phyloP scores from a whole-genome alignment of 2,113 vertebrate species.

The Butorides virescens region DNA sequence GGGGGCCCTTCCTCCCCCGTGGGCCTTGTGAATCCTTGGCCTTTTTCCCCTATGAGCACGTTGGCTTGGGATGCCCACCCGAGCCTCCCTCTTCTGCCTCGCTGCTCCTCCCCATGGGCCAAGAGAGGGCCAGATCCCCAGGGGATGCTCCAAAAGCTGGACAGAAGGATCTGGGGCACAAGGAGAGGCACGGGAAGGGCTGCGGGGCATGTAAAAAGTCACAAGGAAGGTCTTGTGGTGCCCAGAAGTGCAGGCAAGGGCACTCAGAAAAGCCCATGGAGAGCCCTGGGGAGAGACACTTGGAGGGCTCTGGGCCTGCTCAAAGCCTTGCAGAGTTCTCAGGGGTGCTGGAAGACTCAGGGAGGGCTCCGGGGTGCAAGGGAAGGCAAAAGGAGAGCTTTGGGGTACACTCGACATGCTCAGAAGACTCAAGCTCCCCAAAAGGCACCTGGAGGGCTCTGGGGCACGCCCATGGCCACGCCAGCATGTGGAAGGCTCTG shows the following conservation, averaged over 20 bases:
- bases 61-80: background rate
- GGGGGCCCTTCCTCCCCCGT: background rate
- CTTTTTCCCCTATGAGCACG: background rate
- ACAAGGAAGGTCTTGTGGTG: rapidly evolving
- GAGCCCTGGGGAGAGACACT: background rate
- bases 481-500: background rate
- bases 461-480: background rate
- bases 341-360: background rate
- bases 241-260: rapidly evolving
- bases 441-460: background rate
- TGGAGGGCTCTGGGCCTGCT: background rate
- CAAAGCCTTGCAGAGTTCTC: background rate
- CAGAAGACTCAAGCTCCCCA: background rate
- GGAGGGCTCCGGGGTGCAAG: rapidly evolving
- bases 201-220: background rate
- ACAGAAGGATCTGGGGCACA: background rate
- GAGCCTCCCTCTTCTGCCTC: background rate
- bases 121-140: background rate
- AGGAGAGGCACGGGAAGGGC: background rate
- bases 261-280: background rate
- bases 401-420: background rate
- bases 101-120: background rate
- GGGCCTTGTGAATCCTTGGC: rapidly evolving
- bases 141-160: background rate
- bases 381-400: background rate